These are phyloP conservation scores for Oxyruncus cristatus DNA, from an alignment of 2,113 vertebrate genomes.

Conservation along the genomic window DNA sequence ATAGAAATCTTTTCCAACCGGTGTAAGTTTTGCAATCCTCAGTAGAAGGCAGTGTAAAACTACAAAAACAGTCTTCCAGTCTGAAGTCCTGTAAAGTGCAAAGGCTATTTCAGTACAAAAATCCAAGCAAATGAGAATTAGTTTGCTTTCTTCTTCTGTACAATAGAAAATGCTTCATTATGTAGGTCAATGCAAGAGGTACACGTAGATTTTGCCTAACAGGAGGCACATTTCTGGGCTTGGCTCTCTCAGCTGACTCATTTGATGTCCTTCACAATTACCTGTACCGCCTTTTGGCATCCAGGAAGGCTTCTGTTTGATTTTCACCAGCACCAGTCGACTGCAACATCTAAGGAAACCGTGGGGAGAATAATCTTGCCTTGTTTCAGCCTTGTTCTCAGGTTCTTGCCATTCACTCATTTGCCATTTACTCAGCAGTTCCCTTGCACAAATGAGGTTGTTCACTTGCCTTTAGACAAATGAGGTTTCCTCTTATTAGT, in stretches of 20 bases:
- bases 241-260: background rate
- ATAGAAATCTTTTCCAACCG: background rate
- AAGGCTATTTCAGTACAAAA: background rate
- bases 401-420: background rate
- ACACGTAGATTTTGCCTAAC: background rate
- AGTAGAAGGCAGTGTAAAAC: constrained; percentile 40
- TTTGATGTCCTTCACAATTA: background rate
- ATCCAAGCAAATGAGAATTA: background rate
- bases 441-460: background rate
- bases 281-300: background rate
- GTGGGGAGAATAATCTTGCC: background rate
- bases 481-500: background rate
- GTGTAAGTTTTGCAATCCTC: background rate
- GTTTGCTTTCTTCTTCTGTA: background rate
- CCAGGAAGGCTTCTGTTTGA: background rate
- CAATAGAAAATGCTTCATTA: background rate
- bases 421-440: background rate
- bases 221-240: background rate
- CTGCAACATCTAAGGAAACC: background rate
- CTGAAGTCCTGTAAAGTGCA: background rate
- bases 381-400: background rate
- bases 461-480: background rate
- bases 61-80: background rate
- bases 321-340: background rate
- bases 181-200: background rate